phyloP scores from a whole-genome alignment of 2,113 vertebrate species.

The Mormyrus iriodes region DNA sequence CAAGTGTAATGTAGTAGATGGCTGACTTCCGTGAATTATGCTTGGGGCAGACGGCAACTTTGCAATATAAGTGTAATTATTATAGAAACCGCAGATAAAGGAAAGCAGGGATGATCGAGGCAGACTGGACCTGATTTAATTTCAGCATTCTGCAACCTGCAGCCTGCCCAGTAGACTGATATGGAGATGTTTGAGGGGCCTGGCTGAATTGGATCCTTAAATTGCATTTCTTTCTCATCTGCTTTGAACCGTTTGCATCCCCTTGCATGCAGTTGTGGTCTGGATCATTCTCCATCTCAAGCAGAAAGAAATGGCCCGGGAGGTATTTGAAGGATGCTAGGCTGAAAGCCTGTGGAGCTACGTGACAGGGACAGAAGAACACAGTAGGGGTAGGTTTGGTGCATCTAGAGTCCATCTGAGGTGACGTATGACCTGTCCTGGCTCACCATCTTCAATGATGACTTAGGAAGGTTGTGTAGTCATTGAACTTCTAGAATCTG shows the following conservation, averaged over 20 bases:
- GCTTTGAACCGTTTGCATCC: neutral
- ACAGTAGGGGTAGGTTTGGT: neutral
- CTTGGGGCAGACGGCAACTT: neutral
- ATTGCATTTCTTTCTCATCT: neutral
- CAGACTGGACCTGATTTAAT: neutral
- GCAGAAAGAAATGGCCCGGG: neutral
- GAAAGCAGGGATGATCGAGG: neutral
- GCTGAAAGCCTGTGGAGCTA: neutral
- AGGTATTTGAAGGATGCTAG: neutral
- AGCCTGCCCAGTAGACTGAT: neutral
- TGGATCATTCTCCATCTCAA: neutral
- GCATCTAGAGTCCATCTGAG: neutral
- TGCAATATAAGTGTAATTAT: constrained; percentile 10
- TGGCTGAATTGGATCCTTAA: neutral
- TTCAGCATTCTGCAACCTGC: neutral
- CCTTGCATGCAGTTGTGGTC: neutral
- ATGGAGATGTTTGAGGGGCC: neutral
- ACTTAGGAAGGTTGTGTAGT: neutral
- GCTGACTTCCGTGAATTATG: constrained; percentile 1
- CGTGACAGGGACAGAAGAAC: neutral
- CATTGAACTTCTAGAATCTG: neutral
- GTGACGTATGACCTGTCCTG: neutral
- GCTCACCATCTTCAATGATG: neutral
- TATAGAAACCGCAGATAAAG: neutral
- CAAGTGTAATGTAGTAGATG: neutral